Conservation (phyloP, 1,140 invertebrate species). For the Lordiphosa collinella region DNA sequence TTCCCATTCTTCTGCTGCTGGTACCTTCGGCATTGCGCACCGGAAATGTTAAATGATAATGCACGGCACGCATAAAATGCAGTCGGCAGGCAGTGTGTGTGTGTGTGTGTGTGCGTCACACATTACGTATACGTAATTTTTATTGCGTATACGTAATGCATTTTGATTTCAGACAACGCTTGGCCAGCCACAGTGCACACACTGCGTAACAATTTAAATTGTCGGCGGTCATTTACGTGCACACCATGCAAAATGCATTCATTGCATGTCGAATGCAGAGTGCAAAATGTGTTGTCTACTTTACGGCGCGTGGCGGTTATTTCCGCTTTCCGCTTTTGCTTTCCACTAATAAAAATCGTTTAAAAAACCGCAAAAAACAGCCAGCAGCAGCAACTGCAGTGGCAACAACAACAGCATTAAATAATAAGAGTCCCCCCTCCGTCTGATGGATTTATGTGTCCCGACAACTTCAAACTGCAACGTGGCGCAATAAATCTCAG, state of each 20-base stretch:
- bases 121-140: conserved; percentile 71
- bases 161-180: conserved; percentile 71
- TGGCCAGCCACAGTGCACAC: conserved; percentile 3
- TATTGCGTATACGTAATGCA: conserved; percentile 76
- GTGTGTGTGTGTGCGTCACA: conserved; percentile 32
- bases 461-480: conserved; percentile 71
- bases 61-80: conserved; percentile 72
- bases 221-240: conserved; percentile 73
- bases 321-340: conserved; percentile 65
- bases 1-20: conserved; percentile 16
- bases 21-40: conserved; percentile 23
- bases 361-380: conserved; percentile 61
- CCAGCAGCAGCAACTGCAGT: conserved; percentile 15
- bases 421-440: conserved; percentile 60
- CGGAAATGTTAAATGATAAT: conserved; percentile 77
- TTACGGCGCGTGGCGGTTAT: conserved; percentile 74
- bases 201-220: conserved; percentile 67
- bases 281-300: conserved; percentile 60
- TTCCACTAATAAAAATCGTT: conserved; percentile 75
- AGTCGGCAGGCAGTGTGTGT: not conserved
- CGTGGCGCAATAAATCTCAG: conserved; percentile 64
- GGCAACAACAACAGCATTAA: conserved; percentile 54
- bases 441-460: conserved; percentile 60
- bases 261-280: conserved; percentile 37
- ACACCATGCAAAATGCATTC: conserved; percentile 69